These are phyloP conservation scores for Lonchura striata DNA, from an alignment of 2,113 vertebrate species.

Conservation along the genomic window DNA sequence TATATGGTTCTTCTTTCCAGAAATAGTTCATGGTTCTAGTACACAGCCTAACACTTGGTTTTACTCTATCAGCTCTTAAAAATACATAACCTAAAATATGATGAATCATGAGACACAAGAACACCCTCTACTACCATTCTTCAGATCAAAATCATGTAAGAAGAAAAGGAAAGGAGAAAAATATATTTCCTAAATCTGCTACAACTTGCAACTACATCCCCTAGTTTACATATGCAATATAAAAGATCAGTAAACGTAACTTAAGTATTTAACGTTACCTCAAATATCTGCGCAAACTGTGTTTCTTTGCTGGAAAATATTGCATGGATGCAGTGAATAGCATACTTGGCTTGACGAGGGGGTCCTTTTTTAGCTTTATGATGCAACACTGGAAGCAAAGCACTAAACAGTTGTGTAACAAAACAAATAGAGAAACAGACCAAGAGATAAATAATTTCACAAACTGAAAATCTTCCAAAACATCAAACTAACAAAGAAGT, in stretches of 20 bases:
- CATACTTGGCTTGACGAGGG: conserved; percentile 94
- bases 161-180: not conserved
- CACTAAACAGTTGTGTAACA: conserved; percentile 71
- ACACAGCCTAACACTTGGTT: not conserved
- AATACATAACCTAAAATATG: not conserved
- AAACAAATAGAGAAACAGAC: not conserved
- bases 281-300: conserved; percentile 98
- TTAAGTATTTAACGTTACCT: conserved; percentile 77
- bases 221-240: not conserved
- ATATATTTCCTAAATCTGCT: not conserved
- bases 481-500: not conserved
- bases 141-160: not conserved
- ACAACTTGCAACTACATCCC: not conserved
- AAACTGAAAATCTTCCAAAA: not conserved
- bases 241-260: not conserved
- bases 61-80: not conserved
- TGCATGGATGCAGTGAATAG: conserved; percentile 96
- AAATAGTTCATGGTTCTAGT: not conserved
- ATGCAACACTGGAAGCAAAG: conserved; percentile 93
- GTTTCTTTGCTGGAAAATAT: conserved; percentile 99
- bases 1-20: not conserved
- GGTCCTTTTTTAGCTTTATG: conserved; percentile 97
- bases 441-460: not conserved
- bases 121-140: not conserved
- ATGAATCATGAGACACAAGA: not conserved